Percentiles rank a stretch among this genome's conserved stretches.
Conservation (phyloP, 2,888 invertebrate genomes). For the Xylocampa areola region DNA sequence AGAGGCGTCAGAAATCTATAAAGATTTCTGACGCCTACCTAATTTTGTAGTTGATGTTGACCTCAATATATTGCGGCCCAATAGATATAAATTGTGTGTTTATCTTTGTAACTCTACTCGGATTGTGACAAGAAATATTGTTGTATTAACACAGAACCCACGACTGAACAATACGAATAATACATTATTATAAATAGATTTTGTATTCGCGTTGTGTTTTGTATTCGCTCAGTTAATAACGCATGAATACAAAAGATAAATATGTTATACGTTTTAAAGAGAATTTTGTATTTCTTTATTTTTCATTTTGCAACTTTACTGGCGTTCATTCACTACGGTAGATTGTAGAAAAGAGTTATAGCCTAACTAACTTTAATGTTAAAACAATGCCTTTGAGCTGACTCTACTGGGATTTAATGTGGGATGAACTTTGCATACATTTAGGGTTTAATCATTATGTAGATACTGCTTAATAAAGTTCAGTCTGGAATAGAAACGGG, state of each 20-base stretch:
- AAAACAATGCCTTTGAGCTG: too few relatives aligned
- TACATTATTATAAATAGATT: slow-evolving; percentile 3
- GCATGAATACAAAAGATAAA: slow-evolving; percentile 4
- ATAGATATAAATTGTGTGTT: slow-evolving; percentile 20
- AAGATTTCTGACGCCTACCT: slow-evolving; percentile 15
- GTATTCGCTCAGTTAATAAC: slow-evolving; percentile 9
- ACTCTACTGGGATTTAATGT: too few relatives aligned
- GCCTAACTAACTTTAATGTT: too few relatives aligned
- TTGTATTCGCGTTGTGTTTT: slow-evolving; percentile 9
- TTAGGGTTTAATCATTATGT: too few relatives aligned
- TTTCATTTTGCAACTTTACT: too few relatives aligned
- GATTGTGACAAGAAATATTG: slow-evolving; percentile 32
- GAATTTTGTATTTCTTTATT: too few relatives aligned
- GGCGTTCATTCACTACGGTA: too few relatives aligned
- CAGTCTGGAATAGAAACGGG: too few relatives aligned
- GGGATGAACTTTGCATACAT: too few relatives aligned
- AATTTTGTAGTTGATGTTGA: slow-evolving; percentile 23
- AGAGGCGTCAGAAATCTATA: too few relatives aligned
- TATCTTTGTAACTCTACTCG: slow-evolving; percentile 36
- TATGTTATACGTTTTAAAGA: not conserved
- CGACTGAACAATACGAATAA: slow-evolving; percentile 25
- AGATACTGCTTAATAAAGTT: too few relatives aligned
- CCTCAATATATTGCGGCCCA: slow-evolving; percentile 35
- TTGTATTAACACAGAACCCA: slow-evolving; percentile 27
- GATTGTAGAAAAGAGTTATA: too few relatives aligned